Evolutionary conservation across 2,888 invertebrate genomes (phyloP).

Genomic region (Liodrosophila aerea): DNA sequence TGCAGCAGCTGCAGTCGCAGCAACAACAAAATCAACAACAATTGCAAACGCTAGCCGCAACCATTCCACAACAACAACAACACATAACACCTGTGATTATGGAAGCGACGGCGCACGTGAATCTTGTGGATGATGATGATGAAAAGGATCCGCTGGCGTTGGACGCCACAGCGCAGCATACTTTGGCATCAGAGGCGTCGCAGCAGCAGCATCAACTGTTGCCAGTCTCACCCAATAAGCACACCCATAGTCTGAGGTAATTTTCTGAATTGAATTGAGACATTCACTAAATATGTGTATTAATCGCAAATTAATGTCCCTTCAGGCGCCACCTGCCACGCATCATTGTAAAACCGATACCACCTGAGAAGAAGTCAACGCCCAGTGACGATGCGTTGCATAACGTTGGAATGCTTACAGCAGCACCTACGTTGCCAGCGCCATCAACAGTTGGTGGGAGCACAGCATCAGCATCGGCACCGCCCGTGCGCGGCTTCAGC

Average conservation of each 20-base stretch:
- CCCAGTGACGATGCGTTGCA: slow-evolving; percentile 50
- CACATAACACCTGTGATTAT: slow-evolving; percentile 65
- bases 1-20: slow-evolving; percentile 6
- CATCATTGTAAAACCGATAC: slow-evolving; percentile 91
- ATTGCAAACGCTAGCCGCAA: slow-evolving; percentile 42
- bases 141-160: slow-evolving; percentile 82
- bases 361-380: slow-evolving; percentile 81
- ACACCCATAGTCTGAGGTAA: slow-evolving; percentile 86
- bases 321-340: slow-evolving; percentile 86
- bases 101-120: slow-evolving; percentile 76
- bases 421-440: slow-evolving; percentile 10
- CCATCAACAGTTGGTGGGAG: too few species aligned
- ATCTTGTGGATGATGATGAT: slow-evolving; percentile 79
- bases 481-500: slow-evolving; percentile 73
- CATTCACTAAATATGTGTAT: slow-evolving; percentile 2
- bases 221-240: slow-evolving; percentile 84
- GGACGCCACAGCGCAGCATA: slow-evolving; percentile 52
- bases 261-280: slow-evolving; percentile 2
- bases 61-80: slow-evolving; percentile 62
- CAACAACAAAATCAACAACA: slow-evolving; percentile 47
- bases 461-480: slow-evolving; percentile 10
- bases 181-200: slow-evolving; percentile 15
- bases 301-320: background rate
- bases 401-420: slow-evolving; percentile 20
- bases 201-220: slow-evolving; percentile 30